Conservation (phyloP, 2,797 vertebrate species). For the Philypnodon macrostomus region DNA sequence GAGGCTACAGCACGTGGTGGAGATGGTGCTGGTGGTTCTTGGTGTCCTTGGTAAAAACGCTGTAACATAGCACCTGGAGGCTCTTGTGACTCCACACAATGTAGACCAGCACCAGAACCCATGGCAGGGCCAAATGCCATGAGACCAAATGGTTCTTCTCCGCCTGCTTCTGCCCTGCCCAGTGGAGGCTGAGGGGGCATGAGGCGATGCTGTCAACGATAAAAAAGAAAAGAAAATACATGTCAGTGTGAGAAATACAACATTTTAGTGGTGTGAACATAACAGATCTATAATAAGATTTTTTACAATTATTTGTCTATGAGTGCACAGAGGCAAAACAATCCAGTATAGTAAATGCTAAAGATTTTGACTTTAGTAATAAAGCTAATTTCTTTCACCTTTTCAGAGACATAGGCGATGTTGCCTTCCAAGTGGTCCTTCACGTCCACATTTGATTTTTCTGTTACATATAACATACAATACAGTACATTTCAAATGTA, state of each 20-base stretch:
- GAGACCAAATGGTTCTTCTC: slow-evolving; percentile 37
- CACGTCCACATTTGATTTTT: slow-evolving; percentile 71
- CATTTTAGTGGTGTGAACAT: neutral
- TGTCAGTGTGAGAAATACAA: neutral
- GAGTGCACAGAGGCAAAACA: no score
- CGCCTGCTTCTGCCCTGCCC: slow-evolving; percentile 45
- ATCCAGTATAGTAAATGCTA: no score
- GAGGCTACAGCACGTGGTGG: slow-evolving; percentile 79
- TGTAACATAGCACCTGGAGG: slow-evolving; percentile 44
- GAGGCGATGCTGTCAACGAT: slow-evolving; percentile 41
- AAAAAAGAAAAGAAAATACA: no score
- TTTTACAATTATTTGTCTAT: neutral
- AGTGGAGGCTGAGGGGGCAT: slow-evolving; percentile 43
- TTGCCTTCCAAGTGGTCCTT: slow-evolving; percentile 73
- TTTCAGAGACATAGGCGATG: slow-evolving; percentile 59
- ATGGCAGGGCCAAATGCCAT: slow-evolving; percentile 37
- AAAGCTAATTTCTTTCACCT: slow-evolving; percentile 66
- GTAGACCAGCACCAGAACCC: slow-evolving; percentile 33
- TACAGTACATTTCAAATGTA: no score
- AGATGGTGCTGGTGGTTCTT: slow-evolving; percentile 69
- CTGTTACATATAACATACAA: no score
- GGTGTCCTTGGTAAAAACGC: slow-evolving; percentile 59
- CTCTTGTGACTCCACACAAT: slow-evolving; percentile 41
- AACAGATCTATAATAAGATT: neutral
- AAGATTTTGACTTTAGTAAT: no score